Conservation (phyloP, 1,140 invertebrate genomes). For the Cyrtorhinus lividipennis region DNA sequence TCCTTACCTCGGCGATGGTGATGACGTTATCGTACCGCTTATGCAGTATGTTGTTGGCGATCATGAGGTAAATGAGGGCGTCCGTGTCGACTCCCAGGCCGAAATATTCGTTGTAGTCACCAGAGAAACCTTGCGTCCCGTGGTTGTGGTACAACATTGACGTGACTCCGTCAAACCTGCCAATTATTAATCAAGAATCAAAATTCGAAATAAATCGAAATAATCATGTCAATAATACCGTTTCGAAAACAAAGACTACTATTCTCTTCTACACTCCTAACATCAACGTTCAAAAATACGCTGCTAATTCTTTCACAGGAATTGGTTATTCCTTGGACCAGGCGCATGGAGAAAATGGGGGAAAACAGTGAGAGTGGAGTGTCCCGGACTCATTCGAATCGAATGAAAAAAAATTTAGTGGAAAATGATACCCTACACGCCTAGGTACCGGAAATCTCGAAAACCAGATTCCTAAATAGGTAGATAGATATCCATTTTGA, state of each 20-base stretch:
- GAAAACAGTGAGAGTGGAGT: too few relatives aligned
- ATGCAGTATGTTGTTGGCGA: conserved; percentile 91
- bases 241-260: not conserved
- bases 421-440: too few relatives aligned
- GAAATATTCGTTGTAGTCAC: conserved; percentile 95
- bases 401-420: too few relatives aligned
- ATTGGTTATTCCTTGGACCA: too few relatives aligned
- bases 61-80: conserved; percentile 83
- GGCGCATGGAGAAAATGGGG: too few relatives aligned
- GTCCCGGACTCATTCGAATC: too few relatives aligned
- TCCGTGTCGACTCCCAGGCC: conserved; percentile 94
- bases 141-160: conserved; percentile 98
- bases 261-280: not conserved
- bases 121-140: conserved; percentile 83
- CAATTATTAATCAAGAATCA: too few relatives aligned
- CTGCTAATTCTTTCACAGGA: too few relatives aligned
- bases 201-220: conserved; percentile 19
- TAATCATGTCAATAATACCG: conserved; percentile 2
- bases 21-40: conserved; percentile 64
- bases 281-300: not conserved
- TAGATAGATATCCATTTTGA: too few relatives aligned
- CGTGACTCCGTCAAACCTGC: conserved; percentile 92
- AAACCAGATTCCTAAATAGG: too few relatives aligned
- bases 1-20: conserved; percentile 88
- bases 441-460: too few relatives aligned